Base-by-base conservation (phyloP, 30 jellyfish, hydroid and myxozoan genomes). In the Aurelia aurita region DNA sequence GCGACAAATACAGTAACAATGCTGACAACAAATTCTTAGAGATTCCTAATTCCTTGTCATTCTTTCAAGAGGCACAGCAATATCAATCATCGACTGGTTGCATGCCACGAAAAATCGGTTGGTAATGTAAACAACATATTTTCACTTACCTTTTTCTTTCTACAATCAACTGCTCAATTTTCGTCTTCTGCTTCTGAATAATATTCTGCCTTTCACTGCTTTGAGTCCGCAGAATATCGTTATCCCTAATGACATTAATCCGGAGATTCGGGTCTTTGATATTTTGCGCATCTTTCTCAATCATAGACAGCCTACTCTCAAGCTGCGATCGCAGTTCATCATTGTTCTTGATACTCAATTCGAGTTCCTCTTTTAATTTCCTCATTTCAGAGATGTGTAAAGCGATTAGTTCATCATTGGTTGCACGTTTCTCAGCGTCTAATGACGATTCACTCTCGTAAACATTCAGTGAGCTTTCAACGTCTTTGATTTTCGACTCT, bases 331-430 rank as follows among this genome's bases (percentile, higher is more conserved):
- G 84, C 46, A 92, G 73, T 21, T 91, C 87, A 35, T 92, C 88
- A 58, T 92, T 92, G 68, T 86, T 92, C 66, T 69, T 34, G 18
- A 86, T 74, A 21, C 97, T 84, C 70, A 69, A 21, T 79, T 92
- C 95, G 57, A 92, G 89, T 26, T 92, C 97, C 44, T 82, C 82
- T 55, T 74, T 75, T 39, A 92, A 75, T 46, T 79, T 76, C 43
- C 90, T 89, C 98, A 92, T 92, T 54, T 92, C 98, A 12, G 94
- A 49, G 47, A 92, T 92, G 59, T 92, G 98, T 60, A 75, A 61
- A 5, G 96, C 97, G 20, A 92, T 86, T 18, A 90, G 45, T 22
- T 83, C 93, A 25, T 83, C 82, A 28, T 70, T 83, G 0, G 93
- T 49, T 23, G 86, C 32, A 1, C 60, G 58, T 64, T 83, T 71